Evolutionary conservation across 2,888 invertebrate genomes (phyloP), one percentile per base, ranked within the genome.

Genomic region (Amitus sp.): DNA sequence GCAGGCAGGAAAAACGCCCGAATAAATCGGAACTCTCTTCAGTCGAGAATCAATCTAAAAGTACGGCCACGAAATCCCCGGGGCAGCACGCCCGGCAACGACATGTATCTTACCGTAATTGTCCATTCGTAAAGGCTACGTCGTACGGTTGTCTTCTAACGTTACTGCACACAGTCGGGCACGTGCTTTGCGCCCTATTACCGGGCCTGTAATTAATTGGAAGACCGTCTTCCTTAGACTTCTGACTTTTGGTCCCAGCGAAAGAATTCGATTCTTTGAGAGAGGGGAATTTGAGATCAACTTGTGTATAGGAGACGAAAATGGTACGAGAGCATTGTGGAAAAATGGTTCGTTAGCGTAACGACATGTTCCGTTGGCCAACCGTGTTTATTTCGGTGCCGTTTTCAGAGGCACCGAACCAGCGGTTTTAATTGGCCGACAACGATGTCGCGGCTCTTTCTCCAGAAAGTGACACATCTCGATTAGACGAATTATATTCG

Each of bases 61-160:
- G 30, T 18, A 40, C 50, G 18, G 53, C 53, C 58, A 58, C 57
- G 56, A 58, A 58, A 57, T 56, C 64, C 57, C 47, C 56, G 48
- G 64, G 65, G 60, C 65, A 66, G 64, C 65, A 68, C 64, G 67
- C 51, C 57, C 40, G 47, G 15, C 47, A 58, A 58, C 57, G 59
- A 59, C 63, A 52, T 63, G 63, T 40, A 51, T 57, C 56, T 23
- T 19, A 40, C 49, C 50, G 52, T 58, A 63, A 56, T 65, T 47
- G 59, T 62, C 55, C 56, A 59, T 63, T 61, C 61, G 61, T 59
- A 54, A 58, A 43, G 47, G 43, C 50, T 48, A 42, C 34, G 42
- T 46, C 40, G 52, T 30, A 47, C 62, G 60, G 62, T 62, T 62
- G 58, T 62, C 54, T 48, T 47, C 23, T 52, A 67, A 60, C 54